These are phyloP conservation scores for Drosophila paracracens DNA, from an alignment of 2,888 invertebrate genomes.

Conservation along the genomic window DNA sequence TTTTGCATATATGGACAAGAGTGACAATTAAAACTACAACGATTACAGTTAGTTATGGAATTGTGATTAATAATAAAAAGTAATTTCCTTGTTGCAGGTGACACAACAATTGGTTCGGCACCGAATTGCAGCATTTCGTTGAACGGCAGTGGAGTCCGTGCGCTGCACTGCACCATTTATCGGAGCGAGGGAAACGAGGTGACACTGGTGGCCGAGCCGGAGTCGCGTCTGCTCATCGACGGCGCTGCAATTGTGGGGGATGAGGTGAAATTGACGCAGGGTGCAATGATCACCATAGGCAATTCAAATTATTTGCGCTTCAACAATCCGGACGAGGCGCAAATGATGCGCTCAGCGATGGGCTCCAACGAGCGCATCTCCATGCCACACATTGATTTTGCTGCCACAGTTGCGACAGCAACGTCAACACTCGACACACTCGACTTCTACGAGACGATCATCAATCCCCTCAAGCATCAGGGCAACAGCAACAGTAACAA, in stretches of 20 bases:
- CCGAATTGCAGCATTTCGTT: constrained; percentile 93
- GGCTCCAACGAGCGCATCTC: constrained; percentile 89
- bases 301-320: constrained; percentile 96
- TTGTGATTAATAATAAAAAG: constrained; percentile 9
- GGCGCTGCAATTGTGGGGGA: constrained; percentile 88
- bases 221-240: constrained; percentile 90
- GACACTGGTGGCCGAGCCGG: constrained; percentile 91
- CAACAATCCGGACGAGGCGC: constrained; percentile 96
- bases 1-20: neutral
- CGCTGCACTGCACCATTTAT: constrained; percentile 94
- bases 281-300: constrained; percentile 96
- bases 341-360: constrained; percentile 93
- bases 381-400: constrained; percentile 91
- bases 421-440: constrained; percentile 65
- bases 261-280: constrained; percentile 92
- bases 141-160: constrained; percentile 93
- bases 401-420: constrained; percentile 53
- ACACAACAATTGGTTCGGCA: constrained; percentile 92
- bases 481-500: constrained; percentile 6
- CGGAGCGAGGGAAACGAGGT: constrained; percentile 92
- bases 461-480: constrained; percentile 61
- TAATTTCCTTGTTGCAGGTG: constrained; percentile 87
- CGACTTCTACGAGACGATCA: constrained; percentile 82
- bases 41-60: constrained; percentile 3
- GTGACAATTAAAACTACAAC: neutral